phyloP scores from a whole-genome alignment of 1,140 invertebrate species.

The Drosophila nebulosa region DNA sequence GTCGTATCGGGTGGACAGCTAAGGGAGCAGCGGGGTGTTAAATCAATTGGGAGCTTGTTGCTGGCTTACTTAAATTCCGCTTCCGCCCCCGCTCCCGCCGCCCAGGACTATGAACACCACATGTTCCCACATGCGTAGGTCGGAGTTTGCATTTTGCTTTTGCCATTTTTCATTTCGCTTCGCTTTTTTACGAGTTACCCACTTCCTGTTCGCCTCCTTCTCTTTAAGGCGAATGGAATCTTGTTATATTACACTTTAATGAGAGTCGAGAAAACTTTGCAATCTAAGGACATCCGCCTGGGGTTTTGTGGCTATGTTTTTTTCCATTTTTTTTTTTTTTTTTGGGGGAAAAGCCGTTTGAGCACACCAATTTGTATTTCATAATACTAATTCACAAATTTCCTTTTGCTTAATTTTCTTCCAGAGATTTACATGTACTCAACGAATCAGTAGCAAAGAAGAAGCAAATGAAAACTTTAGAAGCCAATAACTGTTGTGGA shows the following conservation, averaged over 20 bases:
- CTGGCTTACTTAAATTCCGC: slow-evolving; percentile 69
- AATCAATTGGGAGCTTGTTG: slow-evolving; percentile 77
- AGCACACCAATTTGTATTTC: not conserved
- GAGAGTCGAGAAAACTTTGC: slow-evolving; percentile 25
- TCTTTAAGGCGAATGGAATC: not conserved
- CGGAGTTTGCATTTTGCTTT: slow-evolving; percentile 23
- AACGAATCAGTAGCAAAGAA: not conserved
- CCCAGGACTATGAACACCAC: slow-evolving; percentile 38
- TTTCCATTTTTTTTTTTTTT: slow-evolving; percentile 4
- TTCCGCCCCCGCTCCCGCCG: slow-evolving; percentile 45
- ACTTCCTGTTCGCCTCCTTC: not conserved
- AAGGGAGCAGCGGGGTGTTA: slow-evolving; percentile 53
- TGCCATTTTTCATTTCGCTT: slow-evolving; percentile 60
- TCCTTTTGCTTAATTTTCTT: not conserved
- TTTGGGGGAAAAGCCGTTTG: not conserved
- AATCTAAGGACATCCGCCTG: slow-evolving; percentile 3
- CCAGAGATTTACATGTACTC: not conserved
- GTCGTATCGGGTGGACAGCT: not conserved
- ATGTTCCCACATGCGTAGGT: slow-evolving; percentile 42
- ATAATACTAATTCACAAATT: not conserved
- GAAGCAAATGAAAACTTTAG: not conserved
- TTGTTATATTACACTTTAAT: slow-evolving; percentile 48
- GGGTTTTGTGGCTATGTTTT: slow-evolving; percentile 58
- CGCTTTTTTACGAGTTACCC: not conserved
- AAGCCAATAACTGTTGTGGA: too few relatives aligned